These are phyloP conservation scores for Lamellibrachia columna DNA, from an alignment of 2,888 invertebrate genomes.

Conservation along the genomic window DNA sequence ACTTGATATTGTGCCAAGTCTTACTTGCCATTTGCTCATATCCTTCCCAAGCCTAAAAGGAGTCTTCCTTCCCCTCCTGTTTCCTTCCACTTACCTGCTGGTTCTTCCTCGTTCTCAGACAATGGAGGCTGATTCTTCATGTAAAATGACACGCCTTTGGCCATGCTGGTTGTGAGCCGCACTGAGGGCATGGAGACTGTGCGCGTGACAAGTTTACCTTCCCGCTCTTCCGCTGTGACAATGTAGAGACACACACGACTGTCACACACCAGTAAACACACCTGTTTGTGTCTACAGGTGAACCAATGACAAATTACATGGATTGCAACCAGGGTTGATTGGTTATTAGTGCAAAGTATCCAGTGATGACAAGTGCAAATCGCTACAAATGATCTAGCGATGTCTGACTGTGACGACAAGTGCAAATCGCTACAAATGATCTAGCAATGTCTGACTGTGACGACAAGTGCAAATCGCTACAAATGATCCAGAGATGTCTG, in stretches of 20 bases:
- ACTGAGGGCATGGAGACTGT: slow-evolving; percentile 26
- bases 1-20: not conserved
- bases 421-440: too few relatives aligned
- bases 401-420: too few relatives aligned
- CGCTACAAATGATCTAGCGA: not conserved
- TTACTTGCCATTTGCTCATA: not conserved
- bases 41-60: too few relatives aligned
- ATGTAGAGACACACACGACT: not conserved
- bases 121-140: not conserved
- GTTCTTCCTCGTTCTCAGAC: not conserved
- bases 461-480: too few relatives aligned
- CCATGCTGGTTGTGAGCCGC: not conserved
- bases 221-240: not conserved
- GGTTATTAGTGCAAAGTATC: not conserved
- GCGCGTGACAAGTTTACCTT: slow-evolving; percentile 18
- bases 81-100: not conserved
- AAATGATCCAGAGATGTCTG: too few relatives aligned
- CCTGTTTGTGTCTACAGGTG: not conserved
- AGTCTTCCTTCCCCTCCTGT: not conserved
- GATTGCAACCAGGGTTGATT: not conserved
- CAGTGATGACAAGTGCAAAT: not conserved
- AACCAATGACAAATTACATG: not conserved
- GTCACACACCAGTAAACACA: not conserved
- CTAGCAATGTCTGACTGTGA: too few relatives aligned
- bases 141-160: not conserved